Percentiles rank a stretch among this genome's conserved stretches.
phyloP scores from a whole-genome alignment of 2,797 vertebrate species.

The Loriculus beryllinus region DNA sequence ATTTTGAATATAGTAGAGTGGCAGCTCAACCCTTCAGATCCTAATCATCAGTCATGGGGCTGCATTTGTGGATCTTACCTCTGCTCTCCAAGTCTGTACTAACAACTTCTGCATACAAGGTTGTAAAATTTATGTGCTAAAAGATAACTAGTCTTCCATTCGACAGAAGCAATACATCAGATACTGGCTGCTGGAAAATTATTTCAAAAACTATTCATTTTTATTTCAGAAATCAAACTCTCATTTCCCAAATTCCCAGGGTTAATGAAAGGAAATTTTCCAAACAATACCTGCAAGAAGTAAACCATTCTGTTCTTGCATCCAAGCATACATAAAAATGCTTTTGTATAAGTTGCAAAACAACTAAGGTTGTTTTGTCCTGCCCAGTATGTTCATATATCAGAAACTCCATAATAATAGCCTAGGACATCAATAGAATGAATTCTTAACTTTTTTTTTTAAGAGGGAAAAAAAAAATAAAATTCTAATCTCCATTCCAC shows the following conservation, averaged over 20 bases:
- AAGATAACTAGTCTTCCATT: background rate
- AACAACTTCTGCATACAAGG: background rate
- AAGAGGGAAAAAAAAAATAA: background rate
- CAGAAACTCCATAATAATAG: background rate
- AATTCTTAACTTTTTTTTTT: background rate
- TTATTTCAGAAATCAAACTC: background rate
- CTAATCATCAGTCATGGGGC: background rate
- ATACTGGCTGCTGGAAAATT: background rate
- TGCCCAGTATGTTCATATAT: background rate
- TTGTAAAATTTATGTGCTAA: background rate
- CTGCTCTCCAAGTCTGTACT: background rate
- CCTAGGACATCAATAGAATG: background rate
- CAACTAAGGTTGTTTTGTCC: background rate
- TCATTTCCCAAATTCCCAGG: background rate
- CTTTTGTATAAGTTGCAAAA: background rate
- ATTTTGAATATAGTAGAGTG: background rate
- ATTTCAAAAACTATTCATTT: background rate
- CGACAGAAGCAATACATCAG: background rate
- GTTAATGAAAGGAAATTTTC: background rate
- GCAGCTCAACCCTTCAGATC: background rate
- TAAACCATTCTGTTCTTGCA: background rate
- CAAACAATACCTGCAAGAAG: background rate
- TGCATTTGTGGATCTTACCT: background rate
- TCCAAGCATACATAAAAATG: fast-evolving
- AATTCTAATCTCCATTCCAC: background rate